A percentile compares a stretch with the other conserved stretches of the same genome.
phyloP scores from a whole-genome alignment of 2,888 invertebrate species.

The Oegoconia quadripuncta region DNA sequence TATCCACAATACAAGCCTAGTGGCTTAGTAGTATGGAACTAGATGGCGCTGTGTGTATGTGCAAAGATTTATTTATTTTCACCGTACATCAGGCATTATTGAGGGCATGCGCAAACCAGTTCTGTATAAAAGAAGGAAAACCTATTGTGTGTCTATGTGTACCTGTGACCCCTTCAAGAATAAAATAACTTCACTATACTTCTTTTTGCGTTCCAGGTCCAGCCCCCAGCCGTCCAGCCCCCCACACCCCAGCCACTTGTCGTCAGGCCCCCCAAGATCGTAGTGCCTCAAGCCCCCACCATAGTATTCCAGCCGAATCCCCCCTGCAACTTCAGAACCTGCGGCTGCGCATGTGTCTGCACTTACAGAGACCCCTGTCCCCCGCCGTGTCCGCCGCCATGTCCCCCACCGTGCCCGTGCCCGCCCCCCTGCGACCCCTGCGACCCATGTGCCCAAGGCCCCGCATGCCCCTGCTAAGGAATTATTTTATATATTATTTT shows the following conservation, averaged over 20 bases:
- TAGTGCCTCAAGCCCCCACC: slow-evolving; percentile 49
- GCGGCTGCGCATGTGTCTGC: slow-evolving; percentile 33
- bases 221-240: slow-evolving; percentile 40
- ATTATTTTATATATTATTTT: slow-evolving; percentile 4
- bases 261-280: slow-evolving; percentile 49
- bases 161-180: too few relatives aligned
- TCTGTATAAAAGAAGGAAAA: too few relatives aligned
- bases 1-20: too few relatives aligned
- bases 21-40: too few relatives aligned
- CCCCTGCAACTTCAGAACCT: slow-evolving; percentile 38
- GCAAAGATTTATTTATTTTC: too few relatives aligned
- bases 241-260: slow-evolving; percentile 40
- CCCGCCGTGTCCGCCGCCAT: slow-evolving; percentile 3
- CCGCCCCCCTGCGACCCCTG: slow-evolving; percentile 12
- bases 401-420: slow-evolving; percentile 5
- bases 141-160: too few relatives aligned
- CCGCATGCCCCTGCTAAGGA: slow-evolving; percentile 3
- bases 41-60: too few relatives aligned
- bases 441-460: slow-evolving; percentile 3
- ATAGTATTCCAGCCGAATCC: slow-evolving; percentile 54
- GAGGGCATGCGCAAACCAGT: too few relatives aligned
- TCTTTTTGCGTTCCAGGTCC: slow-evolving; percentile 36
- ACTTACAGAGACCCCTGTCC: background rate
- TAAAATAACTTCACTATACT: too few relatives aligned
- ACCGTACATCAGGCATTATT: too few relatives aligned